Evolutionary conservation across 2,888 invertebrate genomes (phyloP).

Genomic region (Strigamia maritima): DNA sequence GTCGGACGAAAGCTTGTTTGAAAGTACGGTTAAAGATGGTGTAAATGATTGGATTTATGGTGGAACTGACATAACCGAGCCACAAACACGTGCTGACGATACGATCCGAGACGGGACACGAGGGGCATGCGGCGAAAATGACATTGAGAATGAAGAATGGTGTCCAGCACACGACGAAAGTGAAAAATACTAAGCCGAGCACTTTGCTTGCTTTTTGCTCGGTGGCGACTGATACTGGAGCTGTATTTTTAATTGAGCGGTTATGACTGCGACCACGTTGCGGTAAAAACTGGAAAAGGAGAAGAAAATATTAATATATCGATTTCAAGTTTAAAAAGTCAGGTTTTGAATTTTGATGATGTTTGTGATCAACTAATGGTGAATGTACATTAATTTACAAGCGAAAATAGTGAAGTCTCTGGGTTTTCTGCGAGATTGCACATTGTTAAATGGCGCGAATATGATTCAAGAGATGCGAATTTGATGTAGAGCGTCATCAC

Average conservation of each 20-base stretch:
- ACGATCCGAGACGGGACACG: constrained; percentile 68
- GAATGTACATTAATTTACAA: too few relatives aligned
- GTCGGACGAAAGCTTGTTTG: constrained; percentile 83
- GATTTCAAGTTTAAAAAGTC: background rate
- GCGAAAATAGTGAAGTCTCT: too few relatives aligned
- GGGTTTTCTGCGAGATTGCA: too few relatives aligned
- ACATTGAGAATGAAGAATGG: constrained; percentile 90
- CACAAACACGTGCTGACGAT: constrained; percentile 84
- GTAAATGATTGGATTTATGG: constrained; percentile 94
- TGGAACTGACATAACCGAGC: constrained; percentile 90
- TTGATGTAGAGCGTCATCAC: too few relatives aligned
- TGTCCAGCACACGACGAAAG: constrained; percentile 92
- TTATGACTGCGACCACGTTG: constrained; percentile 38
- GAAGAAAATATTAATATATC: background rate
- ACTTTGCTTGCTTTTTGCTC: constrained; percentile 97
- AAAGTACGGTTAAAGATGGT: constrained; percentile 94
- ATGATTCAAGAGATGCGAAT: too few relatives aligned
- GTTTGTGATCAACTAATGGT: too few relatives aligned
- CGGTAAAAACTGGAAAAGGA: constrained; percentile 31
- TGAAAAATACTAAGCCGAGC: constrained; percentile 88
- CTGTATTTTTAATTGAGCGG: constrained; percentile 36
- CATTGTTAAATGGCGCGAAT: too few relatives aligned
- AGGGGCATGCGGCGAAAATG: constrained; percentile 74
- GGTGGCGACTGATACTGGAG: constrained; percentile 51
- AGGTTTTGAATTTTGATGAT: background rate